Base-by-base conservation (phyloP, 2,888 invertebrate genomes). In the Sisyra terminalis region DNA sequence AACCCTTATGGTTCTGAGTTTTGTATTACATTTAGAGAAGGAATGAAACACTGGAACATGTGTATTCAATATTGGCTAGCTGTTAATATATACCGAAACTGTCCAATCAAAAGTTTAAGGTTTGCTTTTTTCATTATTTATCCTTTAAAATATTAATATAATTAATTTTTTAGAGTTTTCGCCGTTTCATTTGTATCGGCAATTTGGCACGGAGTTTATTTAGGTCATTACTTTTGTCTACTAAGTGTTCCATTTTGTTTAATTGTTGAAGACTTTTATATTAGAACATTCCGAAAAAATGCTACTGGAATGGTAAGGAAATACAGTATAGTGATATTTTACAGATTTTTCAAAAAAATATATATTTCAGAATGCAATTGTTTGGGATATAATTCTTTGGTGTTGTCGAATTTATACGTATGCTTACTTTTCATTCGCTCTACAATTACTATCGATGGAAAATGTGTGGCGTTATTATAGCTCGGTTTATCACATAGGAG, bases 21-120 rank as follows among this genome's bases (percentile, higher is more conserved):
- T 42, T 79, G 80, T 44, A 73, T 79, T 29, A 87, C 87, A 0
- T 77, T 92, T 46, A 70, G 92, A 3, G 84, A 83, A 47, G 87
- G 83, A 3, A 86, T 96, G 78, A 83, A 87, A 54, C 77, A 82
- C 40, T 97, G 97, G 97, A 97, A 97, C 59, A 86, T 85, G 55
- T 87, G 87, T 30, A 82, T 96, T 1, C 97, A 97, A 59, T 94
- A 88, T 60, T 97, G 96, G 96, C 72, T 97, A 51, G 94, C 92
- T 1, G 76, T 79, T 48, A 85, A 83, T 56, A 76, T 96, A 2
- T 93, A 96, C 59, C 87, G 84, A 54, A 67, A 86, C 49, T 82
- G 88, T 53, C 87, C 89, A 0, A 61, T 60, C 42, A 78, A 72
- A 54, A 61, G 65, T 46, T 64, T 61, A 44, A 60, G 64, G 63